Evolutionary conservation across 2,113 vertebrate species (phyloP).

Genomic region (Aldabrachelys gigantea): DNA sequence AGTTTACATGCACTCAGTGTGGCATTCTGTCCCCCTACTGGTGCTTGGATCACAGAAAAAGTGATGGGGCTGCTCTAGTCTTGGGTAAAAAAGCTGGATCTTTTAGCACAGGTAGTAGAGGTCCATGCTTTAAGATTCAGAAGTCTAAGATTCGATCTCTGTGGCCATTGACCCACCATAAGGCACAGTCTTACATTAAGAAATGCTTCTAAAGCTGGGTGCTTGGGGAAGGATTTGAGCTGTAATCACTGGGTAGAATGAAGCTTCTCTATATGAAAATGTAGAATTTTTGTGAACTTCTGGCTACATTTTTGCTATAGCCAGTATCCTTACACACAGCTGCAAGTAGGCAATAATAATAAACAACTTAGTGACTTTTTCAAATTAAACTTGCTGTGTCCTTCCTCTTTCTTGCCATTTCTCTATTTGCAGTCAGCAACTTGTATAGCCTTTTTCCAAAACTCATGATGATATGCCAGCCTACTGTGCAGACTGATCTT

Average conservation of each 20-base stretch:
- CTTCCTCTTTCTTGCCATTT: not conserved
- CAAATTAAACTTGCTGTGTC: rapidly evolving
- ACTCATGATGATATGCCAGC: not conserved
- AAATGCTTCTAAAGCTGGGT: not conserved
- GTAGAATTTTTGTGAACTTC: not conserved
- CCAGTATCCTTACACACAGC: not conserved
- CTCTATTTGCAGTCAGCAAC: not conserved
- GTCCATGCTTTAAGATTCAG: not conserved
- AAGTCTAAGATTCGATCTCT: not conserved
- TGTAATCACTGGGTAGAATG: not conserved
- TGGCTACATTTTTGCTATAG: not conserved
- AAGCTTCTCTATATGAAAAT: not conserved
- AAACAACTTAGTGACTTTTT: not conserved
- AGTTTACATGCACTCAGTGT: not conserved
- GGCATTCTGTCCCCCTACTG: not conserved
- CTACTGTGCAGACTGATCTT: not conserved
- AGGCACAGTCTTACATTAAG: not conserved
- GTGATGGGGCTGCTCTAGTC: not conserved
- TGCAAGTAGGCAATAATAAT: not conserved
- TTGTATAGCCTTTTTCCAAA: not conserved
- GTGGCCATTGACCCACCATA: not conserved
- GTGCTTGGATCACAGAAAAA: not conserved
- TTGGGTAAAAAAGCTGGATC: not conserved
- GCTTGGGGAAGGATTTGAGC: not conserved
- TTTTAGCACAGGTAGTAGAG: not conserved